Conservation (phyloP, 2,888 invertebrate genomes). For the Camptogramma bilineatum region DNA sequence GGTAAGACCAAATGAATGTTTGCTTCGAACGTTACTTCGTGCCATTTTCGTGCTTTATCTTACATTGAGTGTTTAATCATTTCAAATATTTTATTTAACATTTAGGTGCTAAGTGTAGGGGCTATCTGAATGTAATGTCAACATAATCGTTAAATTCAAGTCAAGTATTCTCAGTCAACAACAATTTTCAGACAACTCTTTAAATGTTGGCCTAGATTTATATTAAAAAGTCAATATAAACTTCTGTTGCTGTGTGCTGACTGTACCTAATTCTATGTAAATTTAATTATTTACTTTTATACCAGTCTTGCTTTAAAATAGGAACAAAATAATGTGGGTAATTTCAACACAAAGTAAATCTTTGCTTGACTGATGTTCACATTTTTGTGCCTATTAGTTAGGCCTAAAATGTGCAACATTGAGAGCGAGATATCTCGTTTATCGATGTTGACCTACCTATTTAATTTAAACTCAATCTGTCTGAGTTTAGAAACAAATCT, state of each 20-base stretch:
- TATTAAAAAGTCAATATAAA: too few species aligned
- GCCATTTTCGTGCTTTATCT: constrained; percentile 39
- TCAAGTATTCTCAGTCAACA: background rate
- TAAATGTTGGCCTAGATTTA: too few species aligned
- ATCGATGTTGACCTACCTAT: background rate
- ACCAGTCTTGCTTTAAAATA: background rate
- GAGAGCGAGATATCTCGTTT: too few species aligned
- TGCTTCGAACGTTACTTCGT: constrained; percentile 23
- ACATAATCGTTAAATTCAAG: background rate
- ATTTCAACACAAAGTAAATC: background rate
- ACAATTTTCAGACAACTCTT: too few species aligned
- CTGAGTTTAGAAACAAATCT: background rate
- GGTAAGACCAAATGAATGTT: constrained; percentile 2
- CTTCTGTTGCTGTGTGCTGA: too few species aligned
- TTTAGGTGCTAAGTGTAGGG: constrained; percentile 9
- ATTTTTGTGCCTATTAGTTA: background rate
- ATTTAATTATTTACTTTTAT: too few species aligned
- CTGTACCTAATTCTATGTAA: too few species aligned
- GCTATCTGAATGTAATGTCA: constrained; percentile 8
- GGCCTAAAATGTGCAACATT: too few species aligned
- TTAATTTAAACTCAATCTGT: too few species aligned
- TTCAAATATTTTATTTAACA: constrained; percentile 1
- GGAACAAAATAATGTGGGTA: background rate
- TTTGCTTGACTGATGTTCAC: background rate
- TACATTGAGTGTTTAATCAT: constrained; percentile 4